Conservation (phyloP, 2,888 invertebrate species). For the Agrotis segetum region DNA sequence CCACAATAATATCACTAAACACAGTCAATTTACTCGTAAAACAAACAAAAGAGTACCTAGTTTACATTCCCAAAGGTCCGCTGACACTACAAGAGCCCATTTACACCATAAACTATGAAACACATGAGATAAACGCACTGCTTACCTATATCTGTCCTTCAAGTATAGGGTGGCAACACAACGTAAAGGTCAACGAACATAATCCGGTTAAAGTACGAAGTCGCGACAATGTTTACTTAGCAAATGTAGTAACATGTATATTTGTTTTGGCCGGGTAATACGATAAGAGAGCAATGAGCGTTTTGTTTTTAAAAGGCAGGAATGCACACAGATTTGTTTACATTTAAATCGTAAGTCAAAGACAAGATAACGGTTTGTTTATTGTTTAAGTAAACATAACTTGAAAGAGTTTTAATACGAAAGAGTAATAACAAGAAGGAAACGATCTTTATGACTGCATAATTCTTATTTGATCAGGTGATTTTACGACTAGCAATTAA, state of each 20-base stretch:
- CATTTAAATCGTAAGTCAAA: conserved; percentile 54
- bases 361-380: conserved; percentile 60
- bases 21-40: conserved; percentile 12
- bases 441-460: background rate
- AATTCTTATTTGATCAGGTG: conserved; percentile 16
- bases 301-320: conserved; percentile 57
- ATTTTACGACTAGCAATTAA: background rate
- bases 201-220: conserved; percentile 67
- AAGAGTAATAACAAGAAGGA: conserved; percentile 16
- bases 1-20: background rate
- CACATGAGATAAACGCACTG: conserved; percentile 56
- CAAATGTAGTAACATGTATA: conserved; percentile 3
- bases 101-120: conserved; percentile 46
- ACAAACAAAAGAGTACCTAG: conserved; percentile 25
- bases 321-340: conserved; percentile 66
- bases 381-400: conserved; percentile 25
- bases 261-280: conserved; percentile 69
- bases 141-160: conserved; percentile 63
- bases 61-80: conserved; percentile 40
- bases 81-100: conserved; percentile 27
- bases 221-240: conserved; percentile 15
- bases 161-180: conserved; percentile 59
- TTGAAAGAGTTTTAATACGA: conserved; percentile 41
- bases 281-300: conserved; percentile 67
- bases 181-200: conserved; percentile 79